phyloP scores from a whole-genome alignment of 2,888 invertebrate genomes.

The Caenorhabditis sp. region DNA sequence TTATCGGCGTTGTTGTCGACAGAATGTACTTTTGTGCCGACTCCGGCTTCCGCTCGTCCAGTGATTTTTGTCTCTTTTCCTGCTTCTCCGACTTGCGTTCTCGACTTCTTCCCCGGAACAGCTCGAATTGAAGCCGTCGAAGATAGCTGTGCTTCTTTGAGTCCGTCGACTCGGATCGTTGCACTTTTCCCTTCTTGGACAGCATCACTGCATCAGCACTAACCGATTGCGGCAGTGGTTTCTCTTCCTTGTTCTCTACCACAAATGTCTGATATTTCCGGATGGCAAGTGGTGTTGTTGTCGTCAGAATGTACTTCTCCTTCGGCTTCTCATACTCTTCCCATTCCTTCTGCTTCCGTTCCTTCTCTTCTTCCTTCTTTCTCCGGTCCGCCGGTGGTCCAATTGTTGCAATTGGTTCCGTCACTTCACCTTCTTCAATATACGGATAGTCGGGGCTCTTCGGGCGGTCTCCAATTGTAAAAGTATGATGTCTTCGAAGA shows the following conservation, averaged over 20 bases:
- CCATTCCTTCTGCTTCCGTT: conserved; percentile 50
- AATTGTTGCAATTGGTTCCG: conserved; percentile 70
- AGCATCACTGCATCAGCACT: conserved; percentile 44
- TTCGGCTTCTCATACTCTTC: conserved; percentile 56
- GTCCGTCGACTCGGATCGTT: conserved; percentile 54
- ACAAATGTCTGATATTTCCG: conserved; percentile 69
- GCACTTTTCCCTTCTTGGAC: conserved; percentile 49
- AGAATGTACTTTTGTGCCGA: conserved; percentile 64
- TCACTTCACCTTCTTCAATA: conserved; percentile 69
- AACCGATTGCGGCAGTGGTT: conserved; percentile 28
- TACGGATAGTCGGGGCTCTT: conserved; percentile 68
- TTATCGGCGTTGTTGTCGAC: conserved; percentile 61
- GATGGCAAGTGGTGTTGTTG: conserved; percentile 66
- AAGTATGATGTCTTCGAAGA: conserved; percentile 69
- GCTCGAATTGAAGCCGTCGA: conserved; percentile 58
- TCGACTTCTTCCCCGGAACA: conserved; percentile 62
- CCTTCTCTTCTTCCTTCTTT: conserved; percentile 59
- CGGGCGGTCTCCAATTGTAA: conserved; percentile 68
- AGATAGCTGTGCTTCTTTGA: conserved; percentile 65
- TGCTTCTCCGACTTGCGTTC: conserved; percentile 52
- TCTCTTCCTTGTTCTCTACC: conserved; percentile 60
- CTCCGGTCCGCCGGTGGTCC: conserved; percentile 67
- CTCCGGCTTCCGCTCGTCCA: conserved; percentile 61
- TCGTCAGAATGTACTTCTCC: conserved; percentile 66
- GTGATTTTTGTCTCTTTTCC: conserved; percentile 51